Evolutionary conservation across 2,888 invertebrate species (phyloP).

Genomic region (Plebejus anna): DNA sequence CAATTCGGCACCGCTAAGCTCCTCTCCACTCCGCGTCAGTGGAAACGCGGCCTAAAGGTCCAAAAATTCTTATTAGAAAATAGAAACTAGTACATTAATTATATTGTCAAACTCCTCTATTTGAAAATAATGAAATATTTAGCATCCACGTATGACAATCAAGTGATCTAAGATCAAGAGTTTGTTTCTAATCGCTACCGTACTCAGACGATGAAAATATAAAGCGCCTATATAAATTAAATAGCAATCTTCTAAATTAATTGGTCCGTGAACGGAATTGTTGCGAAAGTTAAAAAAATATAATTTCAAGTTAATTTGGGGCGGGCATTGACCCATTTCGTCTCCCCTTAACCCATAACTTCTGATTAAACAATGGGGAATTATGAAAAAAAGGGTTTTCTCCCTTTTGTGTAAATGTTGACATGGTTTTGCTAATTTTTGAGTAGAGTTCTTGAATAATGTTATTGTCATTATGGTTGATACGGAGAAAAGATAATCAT

Average conservation of each 20-base stretch:
- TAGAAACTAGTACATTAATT: no score
- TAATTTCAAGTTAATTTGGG: background rate
- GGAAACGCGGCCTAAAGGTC: no score
- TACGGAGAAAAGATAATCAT: background rate
- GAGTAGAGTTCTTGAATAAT: background rate
- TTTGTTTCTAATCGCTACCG: background rate
- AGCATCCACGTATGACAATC: no score
- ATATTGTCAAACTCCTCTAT: no score
- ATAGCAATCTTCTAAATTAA: slow-evolving; percentile 19
- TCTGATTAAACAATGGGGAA: slow-evolving; percentile 6
- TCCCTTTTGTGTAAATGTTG: background rate
- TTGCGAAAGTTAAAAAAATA: background rate
- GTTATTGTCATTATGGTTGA: background rate
- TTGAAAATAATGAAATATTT: no score
- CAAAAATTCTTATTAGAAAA: no score
- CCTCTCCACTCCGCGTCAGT: no score
- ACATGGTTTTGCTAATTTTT: background rate
- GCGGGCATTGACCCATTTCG: slow-evolving; percentile 20
- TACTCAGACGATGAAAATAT: background rate
- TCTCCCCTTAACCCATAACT: background rate
- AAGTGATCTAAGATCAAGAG: no score
- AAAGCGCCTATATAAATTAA: slow-evolving; percentile 11
- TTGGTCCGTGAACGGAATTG: slow-evolving; percentile 5
- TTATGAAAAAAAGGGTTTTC: slow-evolving; percentile 19
- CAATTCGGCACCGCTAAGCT: no score